Base-by-base conservation (phyloP, 2,888 invertebrate species). In the Drosophila greeni region DNA sequence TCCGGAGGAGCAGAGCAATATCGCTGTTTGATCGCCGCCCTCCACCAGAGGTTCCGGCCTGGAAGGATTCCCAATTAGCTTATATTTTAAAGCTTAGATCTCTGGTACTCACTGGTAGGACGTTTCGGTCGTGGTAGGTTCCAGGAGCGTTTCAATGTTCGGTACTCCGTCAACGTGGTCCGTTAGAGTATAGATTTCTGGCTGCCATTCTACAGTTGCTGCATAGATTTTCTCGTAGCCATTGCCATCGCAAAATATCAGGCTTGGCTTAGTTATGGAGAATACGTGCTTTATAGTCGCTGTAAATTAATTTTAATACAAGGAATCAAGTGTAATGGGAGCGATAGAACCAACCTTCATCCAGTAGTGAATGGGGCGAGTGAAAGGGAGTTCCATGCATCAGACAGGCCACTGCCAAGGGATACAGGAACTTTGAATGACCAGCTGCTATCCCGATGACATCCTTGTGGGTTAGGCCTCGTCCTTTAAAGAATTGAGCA, bases 321-420 rank as follows among this genome's bases (percentile, higher is more conserved):
- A 2, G 5, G n/a, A 9, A 9, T 16, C 24, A 4, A 23, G 14
- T 3, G 8, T 14, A n/a, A 5, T 8, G 8, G n/a, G 9, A 42
- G 23, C 2, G 8, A n/a, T 20, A 1, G n/a, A 2, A 11, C 24
- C 1, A 3, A 43, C 43, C 29, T 45, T 45, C 45, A 16, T 45
- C 45, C n/a, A 45, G 5, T 8, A 45, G 29, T 18, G 45, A 4
- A 6, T 42, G 42, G 2, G 42, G 42, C 0, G 42, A 9, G 2
- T 42, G 24, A n/a, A 42, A 42, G 3, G 45, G 45, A 29, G 45
- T 45, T 29, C 45, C 45, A 16, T 45, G 26, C 29, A 45, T 26
- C 7, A 45, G 7, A 16, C 43, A 45, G 16, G 26, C 43, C 43
- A 45, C 26, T 16, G 11, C 43, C 29, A 45, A 7, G 3, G 29